Percentiles rank a stretch among this genome's conserved stretches.
Evolutionary conservation across 2,888 invertebrate genomes (phyloP).

Genomic region (Chaetogeoica ovagalla): DNA sequence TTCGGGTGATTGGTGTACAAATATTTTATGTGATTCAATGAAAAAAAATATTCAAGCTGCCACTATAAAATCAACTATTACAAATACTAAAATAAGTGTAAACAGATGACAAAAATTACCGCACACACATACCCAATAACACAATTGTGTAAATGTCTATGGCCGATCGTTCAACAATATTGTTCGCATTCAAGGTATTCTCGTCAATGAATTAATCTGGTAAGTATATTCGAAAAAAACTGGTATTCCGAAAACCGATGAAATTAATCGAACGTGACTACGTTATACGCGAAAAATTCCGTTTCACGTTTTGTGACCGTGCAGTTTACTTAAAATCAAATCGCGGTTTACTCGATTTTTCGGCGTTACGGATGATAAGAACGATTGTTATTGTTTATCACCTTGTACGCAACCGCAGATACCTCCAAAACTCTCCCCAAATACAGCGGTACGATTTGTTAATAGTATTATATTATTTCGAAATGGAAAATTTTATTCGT

Average conservation of each 20-base stretch:
- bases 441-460: no score
- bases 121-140: not conserved
- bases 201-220: not conserved
- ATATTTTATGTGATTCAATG: no score
- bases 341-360: conserved; percentile 34
- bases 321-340: conserved; percentile 20
- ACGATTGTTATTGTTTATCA: not conserved
- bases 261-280: not conserved
- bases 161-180: not conserved
- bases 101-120: no score
- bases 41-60: no score
- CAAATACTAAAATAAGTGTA: no score
- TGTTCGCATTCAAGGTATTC: not conserved
- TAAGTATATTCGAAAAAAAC: not conserved
- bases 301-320: not conserved
- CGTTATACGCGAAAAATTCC: not conserved
- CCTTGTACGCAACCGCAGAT: no score
- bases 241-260: not conserved
- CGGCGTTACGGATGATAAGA: conserved; percentile 21
- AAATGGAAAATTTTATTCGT: no score
- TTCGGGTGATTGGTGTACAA: no score
- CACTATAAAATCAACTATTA: no score
- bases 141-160: not conserved
- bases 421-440: no score
- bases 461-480: no score